These are phyloP conservation scores for Girardia tigrina DNA, from an alignment of 2,888 invertebrate genomes.

Conservation along the genomic window DNA sequence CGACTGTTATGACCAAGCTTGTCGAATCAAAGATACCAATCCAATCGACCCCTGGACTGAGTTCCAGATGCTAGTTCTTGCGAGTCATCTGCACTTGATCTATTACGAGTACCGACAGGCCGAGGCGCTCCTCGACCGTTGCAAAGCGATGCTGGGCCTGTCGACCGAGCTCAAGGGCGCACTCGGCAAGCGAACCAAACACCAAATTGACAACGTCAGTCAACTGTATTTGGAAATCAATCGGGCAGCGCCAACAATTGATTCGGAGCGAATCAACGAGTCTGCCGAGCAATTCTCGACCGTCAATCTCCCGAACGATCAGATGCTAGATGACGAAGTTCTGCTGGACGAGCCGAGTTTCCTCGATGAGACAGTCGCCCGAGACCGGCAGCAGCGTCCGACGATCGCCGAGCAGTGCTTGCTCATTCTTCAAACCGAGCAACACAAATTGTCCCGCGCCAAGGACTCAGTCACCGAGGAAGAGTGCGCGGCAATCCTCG, in stretches of 20 bases:
- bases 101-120: background rate
- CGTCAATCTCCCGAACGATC: background rate
- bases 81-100: background rate
- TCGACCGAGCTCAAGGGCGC: background rate
- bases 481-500: background rate
- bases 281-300: background rate
- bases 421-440: background rate
- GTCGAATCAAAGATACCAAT: background rate
- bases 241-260: background rate
- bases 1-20: background rate
- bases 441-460: background rate
- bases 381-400: background rate
- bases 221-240: background rate
- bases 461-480: background rate
- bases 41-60: background rate
- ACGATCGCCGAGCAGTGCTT: background rate
- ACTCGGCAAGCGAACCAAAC: background rate
- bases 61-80: background rate
- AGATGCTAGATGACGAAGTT: background rate
- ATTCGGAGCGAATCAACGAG: background rate
- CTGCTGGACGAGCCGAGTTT: background rate
- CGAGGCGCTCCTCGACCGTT: background rate
- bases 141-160: background rate
- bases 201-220: background rate
- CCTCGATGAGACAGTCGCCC: background rate